Base-by-base conservation (phyloP, 1,140 invertebrate genomes). In the Drosophila biarmipes region DNA sequence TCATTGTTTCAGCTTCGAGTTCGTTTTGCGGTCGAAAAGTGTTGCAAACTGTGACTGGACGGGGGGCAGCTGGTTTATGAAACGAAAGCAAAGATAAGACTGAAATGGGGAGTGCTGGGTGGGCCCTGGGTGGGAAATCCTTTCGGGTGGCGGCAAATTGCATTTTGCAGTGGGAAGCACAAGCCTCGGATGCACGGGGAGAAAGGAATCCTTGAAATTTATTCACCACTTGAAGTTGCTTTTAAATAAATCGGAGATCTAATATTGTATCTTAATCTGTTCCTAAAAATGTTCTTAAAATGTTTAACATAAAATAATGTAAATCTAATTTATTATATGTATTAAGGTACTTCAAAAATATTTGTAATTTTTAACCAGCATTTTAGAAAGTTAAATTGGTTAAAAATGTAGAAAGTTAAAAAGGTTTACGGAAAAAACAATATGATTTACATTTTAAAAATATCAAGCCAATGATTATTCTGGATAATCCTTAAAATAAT, bases 61-160 rank as follows among this genome's bases (percentile, higher is more conserved):
- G 57, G 21, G 46, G 67, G 72, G 62, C 46, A 71, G 62, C 62
- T 72, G 84, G 82, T 87, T 87, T 87, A 87, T 87, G 84, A 82
- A 87, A 87, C 82, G 84, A 86, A 87, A 82, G 84, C 82, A 87
- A 87, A 87, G 82, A 89, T 89, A 87, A 89, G 84, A 72, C 62
- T 46, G 49, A 46, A 76, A 27, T 17, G 59, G 12, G 76, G 58
- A 73, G 51, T 48, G 56, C 53, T 37, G 64, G 21, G 3, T 24
- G 24, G 3, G 24, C 0, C 0, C 5, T 24, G 24, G 24, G 29
- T 35, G 45, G 61, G 62, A 77, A 76, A 78, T 67, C 68, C 68
- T 74, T 58, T 56, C 55, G 73, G 73, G 55, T 76, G 74, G 80
- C 80, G 76, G 77, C 56, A 79, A 87, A 87, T 89, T 87, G 82